Base-by-base conservation (phyloP, 2,888 invertebrate species). In the Tyria jacobaeae region DNA sequence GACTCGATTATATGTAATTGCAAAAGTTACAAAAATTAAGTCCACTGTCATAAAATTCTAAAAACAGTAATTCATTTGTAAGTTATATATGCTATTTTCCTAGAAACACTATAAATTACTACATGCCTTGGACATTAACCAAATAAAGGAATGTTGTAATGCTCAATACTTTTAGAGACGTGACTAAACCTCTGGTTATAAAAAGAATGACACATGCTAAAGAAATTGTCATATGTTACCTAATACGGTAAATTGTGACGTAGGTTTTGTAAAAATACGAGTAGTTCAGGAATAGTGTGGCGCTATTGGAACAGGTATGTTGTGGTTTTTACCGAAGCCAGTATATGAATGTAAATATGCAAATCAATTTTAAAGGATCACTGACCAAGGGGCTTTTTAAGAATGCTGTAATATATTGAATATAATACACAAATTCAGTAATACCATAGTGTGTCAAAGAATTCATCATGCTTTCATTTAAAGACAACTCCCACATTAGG, bases 151-250 rank as follows among this genome's bases (percentile, higher is more conserved):
- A 35, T 35, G 3, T 6, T 17, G 56, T 10, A 35, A 35, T 35
- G 3, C 12, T 17, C 41, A 54, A 21, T n/a, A 31, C n/a, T 41
- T 34, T 47, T 34, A 24, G 7, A 31, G 9, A n/a, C 31, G 27
- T 44, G 41, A 44, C 31, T 44, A 17, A 17, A 44, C 44, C 14
- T 44, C 12, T 25, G 9, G 31, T 44, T 44, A 44, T 15, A 31
- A 31, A 53, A 34, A 55, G 44, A 27, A 55, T 55, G 41, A 55
- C 55, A 44, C 55, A 55, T 55, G 25, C 24, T n/a, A 27, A 54
- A 9, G n/a, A 53, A 53, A n/a, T 5, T 39, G 1, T 53, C n/a
- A n/a, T 39, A 14, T 4, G n/a, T 27, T 24, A 15, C 39, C 53
- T 27, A 27, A 39, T 39, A 27, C 39, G 53, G 53, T 27, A 14